Evolutionary conservation across 2,888 invertebrate species (phyloP).

Genomic region (Gymnoscelis rufifasciata): DNA sequence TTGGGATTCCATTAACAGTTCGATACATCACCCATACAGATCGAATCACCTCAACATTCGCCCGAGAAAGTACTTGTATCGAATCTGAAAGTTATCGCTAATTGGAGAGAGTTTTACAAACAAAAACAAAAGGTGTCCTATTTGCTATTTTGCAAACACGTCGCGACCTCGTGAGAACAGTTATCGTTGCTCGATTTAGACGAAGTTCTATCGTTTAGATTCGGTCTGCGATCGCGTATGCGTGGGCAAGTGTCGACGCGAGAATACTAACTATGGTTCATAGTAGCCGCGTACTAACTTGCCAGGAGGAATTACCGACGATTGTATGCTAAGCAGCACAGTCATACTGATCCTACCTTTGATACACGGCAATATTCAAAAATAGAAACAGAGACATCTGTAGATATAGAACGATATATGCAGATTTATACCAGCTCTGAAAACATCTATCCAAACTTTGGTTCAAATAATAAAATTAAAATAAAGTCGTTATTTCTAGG

Average conservation of each 20-base stretch:
- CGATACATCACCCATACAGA: constrained; percentile 17
- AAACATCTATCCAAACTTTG: too few species aligned
- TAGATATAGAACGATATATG: too few species aligned
- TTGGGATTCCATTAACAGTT: constrained; percentile 24
- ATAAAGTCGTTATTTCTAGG: constrained; percentile 16
- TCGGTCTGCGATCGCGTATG: constrained; percentile 56
- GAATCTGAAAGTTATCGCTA: constrained; percentile 20
- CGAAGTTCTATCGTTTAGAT: constrained; percentile 32
- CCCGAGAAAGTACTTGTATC: constrained; percentile 19
- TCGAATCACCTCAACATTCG: constrained; percentile 8
- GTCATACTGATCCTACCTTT: constrained; percentile 34
- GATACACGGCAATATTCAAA: constrained; percentile 28
- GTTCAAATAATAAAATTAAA: neutral
- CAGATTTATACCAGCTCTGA: too few species aligned
- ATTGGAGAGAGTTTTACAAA: constrained; percentile 23
- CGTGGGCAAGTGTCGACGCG: constrained; percentile 53
- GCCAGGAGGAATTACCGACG: constrained; percentile 63
- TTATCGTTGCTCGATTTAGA: constrained; percentile 63
- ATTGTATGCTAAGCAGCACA: constrained; percentile 68
- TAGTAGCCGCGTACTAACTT: constrained; percentile 67
- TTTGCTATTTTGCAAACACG: constrained; percentile 61
- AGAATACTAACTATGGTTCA: constrained; percentile 64
- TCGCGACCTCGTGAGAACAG: constrained; percentile 68
- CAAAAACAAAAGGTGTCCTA: constrained; percentile 37
- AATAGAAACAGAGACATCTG: constrained; percentile 19